Evolutionary conservation across 2,113 vertebrate genomes (phyloP), one percentile per base, ranked within the genome.

Genomic region (Coptodon rendalli): DNA sequence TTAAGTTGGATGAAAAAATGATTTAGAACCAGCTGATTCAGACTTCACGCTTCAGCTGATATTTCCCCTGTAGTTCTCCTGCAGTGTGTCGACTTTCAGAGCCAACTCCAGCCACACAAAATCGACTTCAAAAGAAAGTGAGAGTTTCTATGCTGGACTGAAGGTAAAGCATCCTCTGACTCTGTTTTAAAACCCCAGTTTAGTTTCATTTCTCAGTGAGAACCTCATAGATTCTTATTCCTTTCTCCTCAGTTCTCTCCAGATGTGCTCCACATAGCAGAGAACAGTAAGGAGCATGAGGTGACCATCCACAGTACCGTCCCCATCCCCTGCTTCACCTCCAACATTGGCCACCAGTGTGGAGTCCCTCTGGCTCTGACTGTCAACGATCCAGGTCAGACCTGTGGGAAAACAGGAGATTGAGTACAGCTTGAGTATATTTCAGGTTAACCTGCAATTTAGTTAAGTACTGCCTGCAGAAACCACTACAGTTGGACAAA

Each of bases 91-190:
- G 0, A 93, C 95, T 13, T 97, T 97, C 91, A 88, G 57, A 19
- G 93, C 76, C 80, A 96, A 95, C 89, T 79, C 87, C 92, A 89
- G 93, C 93, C 92, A 92, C 91, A 91, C 92, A 82, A 95, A 94
- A 88, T 97, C 96, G 2, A 7, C 93, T 31, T 89, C 96, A 11
- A 96, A 93, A 79, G 97, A 97, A 80, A 98, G 96, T 54, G 88
- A 96, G 87, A 94, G 94, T 63, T 97, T 98, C 95, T 98, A 96
- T n/a, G 95, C 95, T 0, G 96, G 97, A 81, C 94, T 98, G 85
- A 97, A 97, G 96, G 97, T 97, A 96, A 93, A 71, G 9, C 14
- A 7, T 78, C 27, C 45, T 34, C 73, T 52, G 43, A 52, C 43
- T 31, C n/a, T 17, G 10, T 34, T 78, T 52, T 48, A 78, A 78